Conservation (phyloP, 2,113 vertebrate genomes). For the Mus pahari region DNA sequence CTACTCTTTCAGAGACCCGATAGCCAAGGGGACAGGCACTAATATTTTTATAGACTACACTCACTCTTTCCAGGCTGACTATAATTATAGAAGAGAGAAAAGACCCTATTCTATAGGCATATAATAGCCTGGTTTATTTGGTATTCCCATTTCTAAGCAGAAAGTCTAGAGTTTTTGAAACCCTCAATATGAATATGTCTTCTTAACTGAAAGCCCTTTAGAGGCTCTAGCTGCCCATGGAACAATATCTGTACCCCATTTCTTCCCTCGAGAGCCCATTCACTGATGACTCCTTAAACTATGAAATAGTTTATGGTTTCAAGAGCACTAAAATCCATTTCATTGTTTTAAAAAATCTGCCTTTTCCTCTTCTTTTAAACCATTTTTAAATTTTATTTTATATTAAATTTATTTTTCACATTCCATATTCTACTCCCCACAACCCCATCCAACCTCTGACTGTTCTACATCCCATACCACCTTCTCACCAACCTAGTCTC, state of each 20-base stretch:
- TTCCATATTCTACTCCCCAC: no score
- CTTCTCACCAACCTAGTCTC: no score
- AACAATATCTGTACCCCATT: not conserved
- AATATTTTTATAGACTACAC: not conserved
- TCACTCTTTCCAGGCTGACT: not conserved
- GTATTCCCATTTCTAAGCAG: not conserved
- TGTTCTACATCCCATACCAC: no score
- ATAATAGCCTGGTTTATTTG: not conserved
- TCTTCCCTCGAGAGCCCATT: not conserved
- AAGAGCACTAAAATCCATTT: not conserved
- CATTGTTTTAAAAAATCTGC: not conserved
- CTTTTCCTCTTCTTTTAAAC: not conserved
- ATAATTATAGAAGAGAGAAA: not conserved
- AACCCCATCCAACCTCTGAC: no score
- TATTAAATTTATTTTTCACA: no score
- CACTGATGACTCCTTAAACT: not conserved
- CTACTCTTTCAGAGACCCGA: not conserved
- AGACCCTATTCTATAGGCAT: not conserved
- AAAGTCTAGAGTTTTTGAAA: not conserved
- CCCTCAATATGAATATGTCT: not conserved
- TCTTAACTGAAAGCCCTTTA: not conserved
- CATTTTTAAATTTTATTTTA: no score
- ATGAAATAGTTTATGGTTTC: slow-evolving; percentile 14
- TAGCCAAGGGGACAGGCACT: not conserved
- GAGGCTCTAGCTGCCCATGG: not conserved